Percentiles rank a stretch among this genome's conserved stretches.
Evolutionary conservation across 2,113 vertebrate species (phyloP).

Genomic region (Pionites leucogaster): DNA sequence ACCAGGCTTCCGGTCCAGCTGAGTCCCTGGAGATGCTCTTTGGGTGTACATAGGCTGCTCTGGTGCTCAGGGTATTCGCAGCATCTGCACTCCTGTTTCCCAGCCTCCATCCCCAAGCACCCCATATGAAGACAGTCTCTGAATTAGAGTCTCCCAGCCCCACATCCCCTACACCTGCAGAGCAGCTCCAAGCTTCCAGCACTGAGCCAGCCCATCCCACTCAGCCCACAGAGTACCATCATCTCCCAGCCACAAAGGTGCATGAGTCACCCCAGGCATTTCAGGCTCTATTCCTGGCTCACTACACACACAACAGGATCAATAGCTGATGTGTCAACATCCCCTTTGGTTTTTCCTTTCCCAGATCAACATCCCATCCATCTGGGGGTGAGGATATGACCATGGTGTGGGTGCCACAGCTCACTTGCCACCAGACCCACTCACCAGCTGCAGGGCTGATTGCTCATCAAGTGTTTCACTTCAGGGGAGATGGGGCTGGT

Average conservation of each 20-base stretch:
- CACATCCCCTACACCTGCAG: background rate
- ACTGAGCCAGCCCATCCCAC: background rate
- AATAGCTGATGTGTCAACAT: background rate
- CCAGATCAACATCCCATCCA: background rate
- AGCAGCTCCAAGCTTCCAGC: background rate
- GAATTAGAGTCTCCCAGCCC: background rate
- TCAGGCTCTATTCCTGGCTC: background rate
- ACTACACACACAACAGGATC: background rate
- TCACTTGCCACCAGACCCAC: background rate
- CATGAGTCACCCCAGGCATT: background rate
- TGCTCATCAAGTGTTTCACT: background rate
- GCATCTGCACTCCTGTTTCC: background rate
- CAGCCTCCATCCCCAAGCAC: background rate
- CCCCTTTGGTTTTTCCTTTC: background rate
- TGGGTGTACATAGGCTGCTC: background rate
- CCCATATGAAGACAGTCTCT: background rate
- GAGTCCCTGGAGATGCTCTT: background rate
- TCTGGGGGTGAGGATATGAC: background rate
- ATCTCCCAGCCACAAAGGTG: background rate
- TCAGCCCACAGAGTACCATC: background rate
- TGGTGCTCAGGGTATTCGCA: background rate
- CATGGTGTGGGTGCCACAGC: fast-evolving
- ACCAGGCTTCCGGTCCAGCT: background rate
- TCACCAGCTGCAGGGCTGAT: background rate
- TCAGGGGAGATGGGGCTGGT: fast-evolving